These are phyloP conservation scores for Pantala flavescens DNA, from an alignment of 1,140 invertebrate genomes.

Conservation along the genomic window DNA sequence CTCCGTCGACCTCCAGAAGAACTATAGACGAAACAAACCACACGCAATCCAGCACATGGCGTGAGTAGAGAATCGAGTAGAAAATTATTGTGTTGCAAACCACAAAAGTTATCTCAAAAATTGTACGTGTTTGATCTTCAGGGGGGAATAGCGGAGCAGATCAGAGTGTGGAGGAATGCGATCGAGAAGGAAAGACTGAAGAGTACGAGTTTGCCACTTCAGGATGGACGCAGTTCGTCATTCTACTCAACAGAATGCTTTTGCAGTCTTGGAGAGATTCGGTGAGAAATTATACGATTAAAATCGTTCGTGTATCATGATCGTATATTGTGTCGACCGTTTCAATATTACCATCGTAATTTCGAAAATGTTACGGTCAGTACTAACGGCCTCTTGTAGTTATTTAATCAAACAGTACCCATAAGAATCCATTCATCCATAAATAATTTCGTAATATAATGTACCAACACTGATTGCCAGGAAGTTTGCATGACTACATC, in stretches of 20 bases:
- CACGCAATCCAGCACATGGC: neutral
- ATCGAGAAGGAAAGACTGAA: constrained; percentile 12
- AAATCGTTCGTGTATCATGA: too few relatives aligned
- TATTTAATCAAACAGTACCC: too few relatives aligned
- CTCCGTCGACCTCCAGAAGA: constrained; percentile 23
- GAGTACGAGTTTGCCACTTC: constrained; percentile 44
- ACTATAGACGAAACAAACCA: constrained; percentile 32
- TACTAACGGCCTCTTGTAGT: too few relatives aligned
- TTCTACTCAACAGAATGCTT: constrained; percentile 54
- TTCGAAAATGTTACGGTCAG: too few relatives aligned
- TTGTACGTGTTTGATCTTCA: neutral
- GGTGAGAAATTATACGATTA: constrained; percentile 38
- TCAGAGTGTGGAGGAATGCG: neutral
- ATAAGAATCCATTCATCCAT: too few relatives aligned
- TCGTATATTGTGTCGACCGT: too few relatives aligned
- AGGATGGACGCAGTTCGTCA: constrained; percentile 51
- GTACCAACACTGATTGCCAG: too few relatives aligned
- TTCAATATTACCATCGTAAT: too few relatives aligned
- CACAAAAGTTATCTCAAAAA: neutral
- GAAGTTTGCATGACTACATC: too few relatives aligned
- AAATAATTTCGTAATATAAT: too few relatives aligned
- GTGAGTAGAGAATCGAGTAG: neutral
- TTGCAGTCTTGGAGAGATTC: constrained; percentile 59
- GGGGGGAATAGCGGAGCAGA: neutral
- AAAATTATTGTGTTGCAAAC: neutral